Percentiles rank a stretch among this genome's conserved stretches.
These are phyloP conservation scores for Drosophila leontia DNA, from an alignment of 1,140 invertebrate species.

Conservation along the genomic window DNA sequence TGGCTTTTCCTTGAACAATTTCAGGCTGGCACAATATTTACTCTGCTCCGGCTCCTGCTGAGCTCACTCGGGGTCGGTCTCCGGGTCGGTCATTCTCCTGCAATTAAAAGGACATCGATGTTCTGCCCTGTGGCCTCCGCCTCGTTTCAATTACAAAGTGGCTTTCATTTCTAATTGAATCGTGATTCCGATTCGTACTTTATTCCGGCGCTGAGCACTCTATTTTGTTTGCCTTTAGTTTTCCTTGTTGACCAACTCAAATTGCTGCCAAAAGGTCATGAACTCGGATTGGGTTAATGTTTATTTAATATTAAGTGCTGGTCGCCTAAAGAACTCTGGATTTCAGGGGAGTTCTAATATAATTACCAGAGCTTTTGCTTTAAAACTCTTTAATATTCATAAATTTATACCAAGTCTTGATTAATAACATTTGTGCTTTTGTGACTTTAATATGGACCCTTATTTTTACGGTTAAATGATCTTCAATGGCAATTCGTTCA, in stretches of 20 bases:
- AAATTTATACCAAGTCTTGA: too few relatives aligned
- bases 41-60: constrained; percentile 6
- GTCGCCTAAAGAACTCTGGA: not conserved
- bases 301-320: constrained; percentile 16
- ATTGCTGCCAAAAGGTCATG: constrained; percentile 36
- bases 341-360: not conserved
- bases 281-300: constrained; percentile 38
- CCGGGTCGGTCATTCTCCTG: constrained; percentile 17
- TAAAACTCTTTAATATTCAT: not conserved
- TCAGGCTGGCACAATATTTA: constrained; percentile 43
- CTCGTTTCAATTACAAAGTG: constrained; percentile 76
- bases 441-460: too few relatives aligned
- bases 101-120: constrained; percentile 52
- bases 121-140: constrained; percentile 29
- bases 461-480: not conserved
- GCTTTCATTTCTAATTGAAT: constrained; percentile 74
- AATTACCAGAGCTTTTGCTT: not conserved
- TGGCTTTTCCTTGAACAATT: constrained; percentile 36
- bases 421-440: not conserved
- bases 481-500: not conserved
- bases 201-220: constrained; percentile 42
- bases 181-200: constrained; percentile 34
- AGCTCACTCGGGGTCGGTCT: constrained; percentile 6
- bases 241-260: constrained; percentile 4
- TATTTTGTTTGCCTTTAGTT: constrained; percentile 44